phyloP scores from a whole-genome alignment of 2,888 invertebrate species.

The Cyrtodaria siliqua region DNA sequence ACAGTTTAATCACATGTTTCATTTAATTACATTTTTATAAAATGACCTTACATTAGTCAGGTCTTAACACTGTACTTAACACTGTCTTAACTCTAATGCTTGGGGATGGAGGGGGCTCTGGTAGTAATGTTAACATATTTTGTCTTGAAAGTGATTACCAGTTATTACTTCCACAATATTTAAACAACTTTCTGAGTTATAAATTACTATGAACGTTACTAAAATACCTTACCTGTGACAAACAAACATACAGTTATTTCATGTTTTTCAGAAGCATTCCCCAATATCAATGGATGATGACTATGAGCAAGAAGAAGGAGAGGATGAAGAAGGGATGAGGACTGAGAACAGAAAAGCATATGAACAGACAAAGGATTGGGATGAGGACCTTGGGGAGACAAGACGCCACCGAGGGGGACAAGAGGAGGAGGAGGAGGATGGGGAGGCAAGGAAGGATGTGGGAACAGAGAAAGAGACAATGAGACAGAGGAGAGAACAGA shows the following conservation, averaged over 20 bases:
- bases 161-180: no score
- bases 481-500: slow-evolving; percentile 31
- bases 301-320: slow-evolving; percentile 57
- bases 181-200: no score
- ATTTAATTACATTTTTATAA: no score
- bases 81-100: no score
- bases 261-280: slow-evolving; percentile 22
- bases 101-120: no score
- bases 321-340: slow-evolving; percentile 23
- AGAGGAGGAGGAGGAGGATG: slow-evolving; percentile 30
- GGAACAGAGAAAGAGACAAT: slow-evolving; percentile 54
- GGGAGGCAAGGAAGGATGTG: slow-evolving; percentile 56
- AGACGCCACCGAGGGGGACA: slow-evolving; percentile 11
- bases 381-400: slow-evolving; percentile 31
- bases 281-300: slow-evolving; percentile 35
- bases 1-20: no score
- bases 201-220: no score
- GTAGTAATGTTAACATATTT: no score
- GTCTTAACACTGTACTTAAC: no score
- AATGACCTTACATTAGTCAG: no score
- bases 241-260: background rate
- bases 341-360: slow-evolving; percentile 19
- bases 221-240: no score
- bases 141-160: no score
- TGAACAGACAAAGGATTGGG: slow-evolving; percentile 43